These are phyloP conservation scores for Hirtodrosophila histrioides DNA, from an alignment of 2,888 invertebrate genomes.

Conservation along the genomic window DNA sequence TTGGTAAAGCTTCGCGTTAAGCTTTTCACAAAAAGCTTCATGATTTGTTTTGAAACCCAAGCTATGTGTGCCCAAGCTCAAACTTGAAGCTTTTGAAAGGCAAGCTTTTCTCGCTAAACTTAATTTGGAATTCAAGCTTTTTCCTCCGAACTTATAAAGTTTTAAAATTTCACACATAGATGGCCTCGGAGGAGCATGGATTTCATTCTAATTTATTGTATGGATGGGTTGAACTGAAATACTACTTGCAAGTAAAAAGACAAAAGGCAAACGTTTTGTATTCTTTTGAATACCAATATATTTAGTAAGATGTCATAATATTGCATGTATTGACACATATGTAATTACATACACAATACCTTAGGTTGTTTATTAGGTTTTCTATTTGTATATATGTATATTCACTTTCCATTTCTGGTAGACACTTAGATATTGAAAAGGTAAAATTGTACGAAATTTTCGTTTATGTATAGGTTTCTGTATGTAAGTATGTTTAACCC, in stretches of 20 bases:
- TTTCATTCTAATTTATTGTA: background rate
- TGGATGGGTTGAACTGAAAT: background rate
- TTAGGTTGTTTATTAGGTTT: slow-evolving; percentile 32
- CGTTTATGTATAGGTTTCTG: slow-evolving; percentile 34
- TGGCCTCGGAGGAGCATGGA: background rate
- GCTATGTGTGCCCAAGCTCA: background rate
- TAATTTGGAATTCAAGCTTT: background rate
- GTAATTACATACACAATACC: slow-evolving; percentile 52
- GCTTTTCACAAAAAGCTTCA: slow-evolving; percentile 13
- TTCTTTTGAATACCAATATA: slow-evolving; percentile 70
- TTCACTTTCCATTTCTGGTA: slow-evolving; percentile 66
- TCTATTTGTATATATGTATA: slow-evolving; percentile 35
- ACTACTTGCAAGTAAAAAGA: background rate
- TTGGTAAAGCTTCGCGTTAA: slow-evolving; percentile 1
- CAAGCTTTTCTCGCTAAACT: background rate
- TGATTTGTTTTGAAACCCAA: background rate
- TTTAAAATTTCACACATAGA: slow-evolving; percentile 12
- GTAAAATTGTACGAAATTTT: slow-evolving; percentile 76
- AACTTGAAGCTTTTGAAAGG: background rate
- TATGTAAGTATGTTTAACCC: slow-evolving; percentile 33
- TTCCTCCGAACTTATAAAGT: no score
- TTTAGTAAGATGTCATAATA: slow-evolving; percentile 64
- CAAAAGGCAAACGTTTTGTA: slow-evolving; percentile 6
- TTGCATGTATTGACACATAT: slow-evolving; percentile 50
- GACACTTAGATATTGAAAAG: slow-evolving; percentile 81